Base-by-base conservation (phyloP, 2,888 invertebrate genomes). In the Anarsia innoxiella region DNA sequence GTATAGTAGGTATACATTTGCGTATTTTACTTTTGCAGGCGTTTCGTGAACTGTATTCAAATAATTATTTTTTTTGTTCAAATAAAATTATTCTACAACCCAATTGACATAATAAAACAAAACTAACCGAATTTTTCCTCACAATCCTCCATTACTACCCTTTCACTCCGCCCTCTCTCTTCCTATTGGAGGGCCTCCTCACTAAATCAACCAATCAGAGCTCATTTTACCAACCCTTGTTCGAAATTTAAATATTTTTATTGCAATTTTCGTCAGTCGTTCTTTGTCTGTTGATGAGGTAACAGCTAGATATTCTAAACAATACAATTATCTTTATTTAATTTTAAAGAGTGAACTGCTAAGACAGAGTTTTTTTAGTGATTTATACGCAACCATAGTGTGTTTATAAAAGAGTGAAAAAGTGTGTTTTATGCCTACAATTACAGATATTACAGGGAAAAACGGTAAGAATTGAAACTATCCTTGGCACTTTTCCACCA, bases 341-440 rank as follows among this genome's bases (percentile, higher is more conserved):
- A 25, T 25, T n/a, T 2, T 29, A 9, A 14, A 37, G 31, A 23
- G 11, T 9, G 13, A 31, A n/a, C n/a, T 15, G 27, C 27, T 16
- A 16, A 23, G 11, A 8, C 11, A 11, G 23, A 16, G 23, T 32
- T 23, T 6, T 23, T 34, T 34, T 35, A 36, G 14, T 16, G 13
- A 9, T 30, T 28, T 28, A 5, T 38, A 16, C 1, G 11, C 19
- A 10, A 13, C n/a, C n/a, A 23, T 31, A 30, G 9, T 39, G 36
- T 42, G 34, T 36, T 27, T 26, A 44, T n/a, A n/a, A n/a, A n/a
- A n/a, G n/a, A n/a, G n/a, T n/a, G n/a, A n/a, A n/a, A n/a, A n/a
- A n/a, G 39, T 39, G 39, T 44, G 42, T 56, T 65, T 60, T 73
- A 82, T 83, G 82, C 82, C 82, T 56, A 82, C 80, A 41, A 65